Base-by-base conservation (phyloP, 2,113 vertebrate genomes). In the Gasterosteus nipponicus region DNA sequence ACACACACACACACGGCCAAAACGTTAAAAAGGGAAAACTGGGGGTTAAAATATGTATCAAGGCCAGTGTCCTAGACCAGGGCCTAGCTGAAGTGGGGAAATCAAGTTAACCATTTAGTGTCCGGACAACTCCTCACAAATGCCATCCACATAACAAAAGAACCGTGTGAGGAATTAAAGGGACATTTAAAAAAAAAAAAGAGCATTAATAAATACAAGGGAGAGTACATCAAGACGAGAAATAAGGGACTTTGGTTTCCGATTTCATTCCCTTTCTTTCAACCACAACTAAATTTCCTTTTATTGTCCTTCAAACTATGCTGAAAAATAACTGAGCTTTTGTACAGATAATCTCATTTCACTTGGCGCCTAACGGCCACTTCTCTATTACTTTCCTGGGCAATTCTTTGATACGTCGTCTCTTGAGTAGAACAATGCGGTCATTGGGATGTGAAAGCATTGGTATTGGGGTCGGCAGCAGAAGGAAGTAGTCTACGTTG, bases 51-150 rank as follows among this genome's bases (percentile, higher is more conserved):
- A 38, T 87, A 70, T 73, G 58, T 35, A 41, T 4, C 9, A 10
- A 76, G 75, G 78, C 77, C 53, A 75, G 19, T 46, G 67, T 51
- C 73, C 59, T 58, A 41, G 54, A 47, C 57, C 46, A 79, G 49
- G 39, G 26, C 58, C 15, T 7, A 51, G 47, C 47, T 51, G 0
- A n/a, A 26, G 54, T 39, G 41, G 35, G 51, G 47, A 75, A 88
- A 85, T 53, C 0, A 26, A 72, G 44, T 78, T 85, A 84, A 77
- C 64, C 49, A 64, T 79, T 86, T 75, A 77, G 73, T 44, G 35
- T 65, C 22, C 19, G 26, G 66, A 35, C 35, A 60, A 84, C 79
- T 86, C 62, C 86, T 87, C 75, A 78, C 69, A 76, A 54, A 75
- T 60, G 75, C 10, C 82, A 81, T 31, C 26, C 31, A 19, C 16